Base-by-base conservation (phyloP, 1,140 invertebrate genomes). In the Rhyzopertha dominica region DNA sequence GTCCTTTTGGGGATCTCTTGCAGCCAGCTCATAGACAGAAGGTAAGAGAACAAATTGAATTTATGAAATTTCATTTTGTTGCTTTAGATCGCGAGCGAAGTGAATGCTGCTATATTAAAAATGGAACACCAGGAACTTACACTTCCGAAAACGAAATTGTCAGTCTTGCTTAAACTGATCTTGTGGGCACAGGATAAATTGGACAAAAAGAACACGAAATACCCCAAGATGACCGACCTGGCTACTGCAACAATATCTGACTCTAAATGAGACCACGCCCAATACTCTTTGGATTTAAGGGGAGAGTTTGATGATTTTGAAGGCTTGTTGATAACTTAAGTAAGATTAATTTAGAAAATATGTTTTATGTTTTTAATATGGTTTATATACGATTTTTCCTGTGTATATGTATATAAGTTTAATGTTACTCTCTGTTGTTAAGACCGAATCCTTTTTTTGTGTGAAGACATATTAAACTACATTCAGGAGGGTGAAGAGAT, bases 171-270 rank as follows among this genome's bases (percentile, higher is more conserved):
- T 4, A 92, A 95, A 67, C 77, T 97, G 63, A 87, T 98, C 53
- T 69, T 95, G 4, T 98, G 94, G 94, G 88, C 90, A 1, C 94
- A 98, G 68, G 86, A 90, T 51, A 91, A 97, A 66, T 72, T 98
- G 1, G 92, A 95, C 64, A 94, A 88, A 61, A 93, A 93, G 61
- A 92, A 92, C 72, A 81, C 90, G 1, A 90, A 86, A 67, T 96
- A 92, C 66, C 89, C 90, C 1, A 90, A 90, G 71, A 92, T 96
- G 88, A 88, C 83, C 10, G 87, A 95, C 61, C 70, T 95, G 13
- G 84, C 86, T 12, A 82, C 78, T 52, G 87, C 86, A 13, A 81
- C 78, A 1, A 84, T 93, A 62, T 87, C 90, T 50, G 79, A 78
- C 48, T 74, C 82, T 46, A 85, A 87, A 73, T 86, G 72, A 72